Conservation (phyloP, 1,140 invertebrate species). For the Cyphomyrmex costatus region DNA sequence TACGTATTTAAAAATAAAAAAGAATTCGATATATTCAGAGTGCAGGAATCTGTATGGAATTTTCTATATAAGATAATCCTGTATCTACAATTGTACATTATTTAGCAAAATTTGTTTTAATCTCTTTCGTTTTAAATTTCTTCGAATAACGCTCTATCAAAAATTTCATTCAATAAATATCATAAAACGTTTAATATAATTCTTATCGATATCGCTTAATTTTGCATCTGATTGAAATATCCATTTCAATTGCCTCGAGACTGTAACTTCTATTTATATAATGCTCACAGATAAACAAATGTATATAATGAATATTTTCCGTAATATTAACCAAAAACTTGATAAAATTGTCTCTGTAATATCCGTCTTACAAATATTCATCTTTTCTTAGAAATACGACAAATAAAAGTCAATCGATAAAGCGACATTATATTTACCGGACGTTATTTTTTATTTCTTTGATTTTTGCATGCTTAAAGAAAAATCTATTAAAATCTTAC, state of each 20-base stretch:
- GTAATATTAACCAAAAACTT: constrained; percentile 28
- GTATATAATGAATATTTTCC: background rate
- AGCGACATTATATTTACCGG: constrained; percentile 17
- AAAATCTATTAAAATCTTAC: background rate
- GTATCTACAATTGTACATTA: background rate
- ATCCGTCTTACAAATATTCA: constrained; percentile 3
- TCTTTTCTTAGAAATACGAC: background rate
- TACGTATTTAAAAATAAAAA: background rate
- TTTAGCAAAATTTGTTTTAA: constrained; percentile 7
- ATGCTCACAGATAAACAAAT: background rate
- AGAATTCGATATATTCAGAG: constrained; percentile 4
- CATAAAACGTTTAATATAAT: constrained; percentile 10
- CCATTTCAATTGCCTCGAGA: background rate
- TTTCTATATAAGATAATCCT: background rate
- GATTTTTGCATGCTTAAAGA: background rate
- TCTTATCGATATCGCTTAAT: background rate
- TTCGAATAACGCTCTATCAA: background rate
- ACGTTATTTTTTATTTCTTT: constrained; percentile 4
- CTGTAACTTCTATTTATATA: constrained; percentile 7
- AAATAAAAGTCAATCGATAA: constrained; percentile 40
- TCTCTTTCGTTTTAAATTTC: background rate
- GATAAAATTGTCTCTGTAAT: background rate
- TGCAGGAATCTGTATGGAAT: constrained; percentile 8
- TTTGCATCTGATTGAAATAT: background rate
- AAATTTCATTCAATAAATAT: background rate